A percentile compares a stretch with the other conserved stretches of the same genome.
These are phyloP conservation scores for Ips typographus DNA, from an alignment of 1,140 invertebrate species.

Conservation along the genomic window DNA sequence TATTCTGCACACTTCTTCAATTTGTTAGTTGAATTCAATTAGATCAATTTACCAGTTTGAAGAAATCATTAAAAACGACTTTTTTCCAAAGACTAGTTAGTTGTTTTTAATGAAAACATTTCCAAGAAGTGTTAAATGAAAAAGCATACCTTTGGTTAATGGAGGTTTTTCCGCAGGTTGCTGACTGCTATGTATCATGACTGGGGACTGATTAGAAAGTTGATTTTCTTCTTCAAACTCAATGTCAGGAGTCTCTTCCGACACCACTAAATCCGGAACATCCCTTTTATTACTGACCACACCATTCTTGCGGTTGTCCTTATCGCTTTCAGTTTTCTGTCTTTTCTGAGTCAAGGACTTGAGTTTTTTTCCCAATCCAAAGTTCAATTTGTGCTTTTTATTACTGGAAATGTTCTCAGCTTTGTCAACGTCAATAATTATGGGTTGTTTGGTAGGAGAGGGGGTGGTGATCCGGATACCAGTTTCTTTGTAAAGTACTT, in stretches of 20 bases:
- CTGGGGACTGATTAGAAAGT: slow-evolving; percentile 46
- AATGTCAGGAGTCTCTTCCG: neutral
- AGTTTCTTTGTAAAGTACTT: slow-evolving; percentile 44
- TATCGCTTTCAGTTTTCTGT: slow-evolving; percentile 31
- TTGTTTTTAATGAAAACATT: too few relatives aligned
- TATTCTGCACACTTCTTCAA: too few relatives aligned
- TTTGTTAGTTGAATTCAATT: too few relatives aligned
- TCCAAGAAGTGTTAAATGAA: neutral
- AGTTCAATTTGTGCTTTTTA: slow-evolving; percentile 38
- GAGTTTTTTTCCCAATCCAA: slow-evolving; percentile 39
- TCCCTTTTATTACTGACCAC: neutral
- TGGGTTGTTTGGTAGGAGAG: slow-evolving; percentile 34
- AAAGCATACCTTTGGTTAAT: slow-evolving; percentile 56
- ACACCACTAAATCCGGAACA: neutral
- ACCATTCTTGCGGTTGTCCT: slow-evolving; percentile 22
- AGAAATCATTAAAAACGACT: too few relatives aligned
- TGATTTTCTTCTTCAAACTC: slow-evolving; percentile 50
- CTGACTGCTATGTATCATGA: slow-evolving; percentile 69
- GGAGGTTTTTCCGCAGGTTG: slow-evolving; percentile 63
- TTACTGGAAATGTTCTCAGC: slow-evolving; percentile 45
- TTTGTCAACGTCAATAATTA: slow-evolving; percentile 50
- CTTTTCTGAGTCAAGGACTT: slow-evolving; percentile 41
- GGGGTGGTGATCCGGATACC: slow-evolving; percentile 36
- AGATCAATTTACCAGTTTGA: too few relatives aligned
- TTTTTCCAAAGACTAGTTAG: too few relatives aligned